These are phyloP conservation scores for Euplagia quadripunctaria DNA, from an alignment of 2,888 invertebrate species.

Conservation along the genomic window DNA sequence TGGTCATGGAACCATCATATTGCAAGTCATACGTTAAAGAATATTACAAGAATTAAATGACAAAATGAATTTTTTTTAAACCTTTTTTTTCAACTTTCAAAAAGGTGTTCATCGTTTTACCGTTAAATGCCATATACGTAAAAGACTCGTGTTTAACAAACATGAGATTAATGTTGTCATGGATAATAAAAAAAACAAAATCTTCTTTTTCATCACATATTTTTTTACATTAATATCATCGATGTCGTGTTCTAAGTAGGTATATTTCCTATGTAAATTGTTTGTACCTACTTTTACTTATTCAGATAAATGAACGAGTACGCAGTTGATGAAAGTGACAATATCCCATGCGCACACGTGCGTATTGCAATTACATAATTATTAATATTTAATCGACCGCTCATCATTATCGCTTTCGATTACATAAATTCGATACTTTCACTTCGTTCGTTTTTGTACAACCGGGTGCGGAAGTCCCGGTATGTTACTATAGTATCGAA, in stretches of 20 bases:
- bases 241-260: neutral
- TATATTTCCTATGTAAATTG: no score
- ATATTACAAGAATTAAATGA: no score
- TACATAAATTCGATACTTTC: conserved; percentile 65
- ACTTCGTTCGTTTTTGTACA: conserved; percentile 60
- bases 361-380: conserved; percentile 25
- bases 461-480: conserved; percentile 64
- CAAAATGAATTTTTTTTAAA: no score
- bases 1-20: no score
- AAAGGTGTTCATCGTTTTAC: neutral
- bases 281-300: no score
- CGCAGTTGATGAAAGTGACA: neutral
- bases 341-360: conserved; percentile 4
- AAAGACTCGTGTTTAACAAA: no score
- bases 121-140: neutral
- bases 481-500: conserved; percentile 43
- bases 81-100: neutral
- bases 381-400: conserved; percentile 24
- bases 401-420: conserved; percentile 42
- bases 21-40: no score
- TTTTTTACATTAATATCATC: no score
- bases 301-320: no score
- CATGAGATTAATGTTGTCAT: neutral
- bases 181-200: no score
- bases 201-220: no score